Conservation (phyloP, 2,888 invertebrate species). For the Dryadula phaetusa region DNA sequence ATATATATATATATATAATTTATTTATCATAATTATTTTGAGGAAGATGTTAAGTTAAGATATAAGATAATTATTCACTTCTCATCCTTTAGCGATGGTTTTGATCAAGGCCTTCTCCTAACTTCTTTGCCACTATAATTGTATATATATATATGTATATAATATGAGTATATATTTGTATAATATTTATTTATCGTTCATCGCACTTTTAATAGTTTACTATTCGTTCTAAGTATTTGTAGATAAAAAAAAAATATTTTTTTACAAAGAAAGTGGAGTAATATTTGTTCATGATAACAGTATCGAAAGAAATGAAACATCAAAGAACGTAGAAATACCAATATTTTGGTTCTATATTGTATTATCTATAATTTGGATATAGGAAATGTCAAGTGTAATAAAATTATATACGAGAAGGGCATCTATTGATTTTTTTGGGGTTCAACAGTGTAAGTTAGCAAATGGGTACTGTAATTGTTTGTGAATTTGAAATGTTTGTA, state of each 20-base stretch:
- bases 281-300: conserved; percentile 31
- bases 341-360: conserved; percentile 31
- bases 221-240: conserved; percentile 4
- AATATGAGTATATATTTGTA: too few relatives aligned
- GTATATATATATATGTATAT: too few relatives aligned
- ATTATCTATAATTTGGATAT: conserved; percentile 18
- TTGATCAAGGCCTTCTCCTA: too few relatives aligned
- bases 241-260: conserved; percentile 15
- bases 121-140: too few relatives aligned
- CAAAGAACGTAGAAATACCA: conserved; percentile 33
- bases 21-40: too few relatives aligned
- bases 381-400: conserved; percentile 12
- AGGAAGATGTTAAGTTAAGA: too few relatives aligned
- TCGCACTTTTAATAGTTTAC: background rate
- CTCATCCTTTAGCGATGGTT: too few relatives aligned
- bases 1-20: too few relatives aligned
- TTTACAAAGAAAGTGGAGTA: conserved; percentile 14
- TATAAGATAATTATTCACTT: too few relatives aligned
- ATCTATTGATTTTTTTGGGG: background rate
- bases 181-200: background rate
- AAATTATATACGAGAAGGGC: background rate
- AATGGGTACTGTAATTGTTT: background rate
- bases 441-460: background rate
- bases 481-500: too few relatives aligned
- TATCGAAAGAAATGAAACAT: conserved; percentile 37